Percentiles rank a stretch among this genome's conserved stretches.
These are phyloP conservation scores for Crocallis elinguaria DNA, from an alignment of 2,888 invertebrate species.

Conservation along the genomic window DNA sequence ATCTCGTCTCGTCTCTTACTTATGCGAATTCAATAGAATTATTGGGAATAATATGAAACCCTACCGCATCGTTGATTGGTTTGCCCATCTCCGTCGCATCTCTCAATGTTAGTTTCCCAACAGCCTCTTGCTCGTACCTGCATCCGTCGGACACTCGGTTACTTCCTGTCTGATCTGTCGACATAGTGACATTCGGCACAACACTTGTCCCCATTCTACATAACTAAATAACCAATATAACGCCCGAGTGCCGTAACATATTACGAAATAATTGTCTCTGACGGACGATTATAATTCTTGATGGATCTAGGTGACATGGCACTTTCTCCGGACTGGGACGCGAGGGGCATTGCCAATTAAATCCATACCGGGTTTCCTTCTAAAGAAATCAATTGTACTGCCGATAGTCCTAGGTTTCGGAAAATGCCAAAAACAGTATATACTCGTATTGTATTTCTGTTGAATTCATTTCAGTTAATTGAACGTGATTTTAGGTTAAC, in stretches of 20 bases:
- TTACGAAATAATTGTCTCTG: slow-evolving; percentile 21
- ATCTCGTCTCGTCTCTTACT: too few relatives aligned
- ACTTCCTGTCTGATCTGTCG: slow-evolving; percentile 1
- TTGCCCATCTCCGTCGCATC: too few relatives aligned
- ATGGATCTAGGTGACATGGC: slow-evolving; percentile 15
- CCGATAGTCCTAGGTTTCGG: too few relatives aligned
- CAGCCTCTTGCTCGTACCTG: not conserved
- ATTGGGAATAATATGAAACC: too few relatives aligned
- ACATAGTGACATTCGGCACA: not conserved
- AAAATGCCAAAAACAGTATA: too few relatives aligned
- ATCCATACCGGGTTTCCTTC: not conserved
- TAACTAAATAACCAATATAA: slow-evolving; percentile 17
- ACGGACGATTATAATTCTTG: slow-evolving; percentile 25
- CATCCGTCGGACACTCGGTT: not conserved
- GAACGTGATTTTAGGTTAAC: too few relatives aligned
- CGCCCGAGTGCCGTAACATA: slow-evolving; percentile 11
- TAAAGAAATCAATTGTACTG: too few relatives aligned
- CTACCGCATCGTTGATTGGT: too few relatives aligned
- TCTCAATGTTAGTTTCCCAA: not conserved
- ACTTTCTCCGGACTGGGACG: slow-evolving; percentile 19
- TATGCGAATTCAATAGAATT: too few relatives aligned
- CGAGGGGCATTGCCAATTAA: slow-evolving; percentile 1
- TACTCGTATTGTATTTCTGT: too few relatives aligned
- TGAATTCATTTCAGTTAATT: too few relatives aligned
- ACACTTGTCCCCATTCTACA: slow-evolving; percentile 4